Base-by-base conservation (phyloP, 1,140 invertebrate species). In the Dufourea novaeangliae region DNA sequence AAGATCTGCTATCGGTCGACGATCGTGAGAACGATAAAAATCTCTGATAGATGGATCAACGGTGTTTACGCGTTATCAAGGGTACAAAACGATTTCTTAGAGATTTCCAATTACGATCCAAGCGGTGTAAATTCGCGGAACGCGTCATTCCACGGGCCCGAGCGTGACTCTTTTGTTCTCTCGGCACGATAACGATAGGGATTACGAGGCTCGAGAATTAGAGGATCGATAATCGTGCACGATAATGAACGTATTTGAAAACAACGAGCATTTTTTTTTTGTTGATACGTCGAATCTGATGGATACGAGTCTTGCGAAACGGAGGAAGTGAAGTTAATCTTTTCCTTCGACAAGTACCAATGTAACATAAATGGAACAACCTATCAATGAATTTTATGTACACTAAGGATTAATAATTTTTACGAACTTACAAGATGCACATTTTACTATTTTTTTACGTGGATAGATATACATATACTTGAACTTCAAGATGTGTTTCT, bases 191-290 rank as follows among this genome's bases (percentile, higher is more conserved):
- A 56, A 56, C 34, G 8, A 32, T 20, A 12, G 50, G 34, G 46
- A 74, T 66, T 73, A n/a, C 57, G 44, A 39, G 57, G 6, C 27
- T 8, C 7, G 4, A 1, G n/a, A 62, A 62, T 52, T 52, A 12
- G 20, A 25, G 3, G 14, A 67, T 67, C 37, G 62, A 74, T 74
- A 56, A 41, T 29, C 50, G 22, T 22, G 2, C 14, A 10, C 3
- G 71, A 67, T 57, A 74, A 74, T 14, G 11, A n/a, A 11, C 1
- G 6, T 29, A 41, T 74, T 56, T 41, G 27, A 68, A 59, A 75
- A 57, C 14, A 57, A 57, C 29, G 54, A 27, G 11, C 29, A 37
- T 17, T 32, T 37, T 34, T 63, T 37, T 41, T 70, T 12, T 12
- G 61, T 52, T 64, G 20, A 25, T 41, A 34, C 10, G 10, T 12